phyloP scores from a whole-genome alignment of 2,888 invertebrate species.

The Uloborus plumipes region DNA sequence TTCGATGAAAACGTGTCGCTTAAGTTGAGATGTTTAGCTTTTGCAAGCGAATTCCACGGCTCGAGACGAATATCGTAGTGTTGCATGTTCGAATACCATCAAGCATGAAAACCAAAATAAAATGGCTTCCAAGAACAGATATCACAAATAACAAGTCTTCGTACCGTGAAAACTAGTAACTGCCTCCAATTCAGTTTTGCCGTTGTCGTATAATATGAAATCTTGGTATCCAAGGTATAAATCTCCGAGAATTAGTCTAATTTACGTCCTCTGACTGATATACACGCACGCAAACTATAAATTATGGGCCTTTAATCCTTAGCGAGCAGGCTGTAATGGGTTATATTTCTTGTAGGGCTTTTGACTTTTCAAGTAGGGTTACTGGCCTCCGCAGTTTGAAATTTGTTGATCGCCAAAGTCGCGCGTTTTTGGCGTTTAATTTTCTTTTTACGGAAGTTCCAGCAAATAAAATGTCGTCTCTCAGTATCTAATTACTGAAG shows the following conservation, averaged over 20 bases:
- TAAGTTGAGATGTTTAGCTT: too few species aligned
- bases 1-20: too few species aligned
- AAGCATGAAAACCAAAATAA: constrained; percentile 31
- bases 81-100: constrained; percentile 38
- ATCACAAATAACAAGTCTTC: constrained; percentile 57
- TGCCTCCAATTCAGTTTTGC: constrained; percentile 51
- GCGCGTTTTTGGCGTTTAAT: constrained; percentile 9
- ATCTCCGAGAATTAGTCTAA: constrained; percentile 64
- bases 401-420: constrained; percentile 42
- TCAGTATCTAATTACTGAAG: too few species aligned
- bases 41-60: not conserved
- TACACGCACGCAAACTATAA: constrained; percentile 62
- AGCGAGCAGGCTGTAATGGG: constrained; percentile 59
- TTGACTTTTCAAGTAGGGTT: constrained; percentile 62
- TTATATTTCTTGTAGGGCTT: constrained; percentile 63
- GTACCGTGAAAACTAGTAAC: constrained; percentile 60
- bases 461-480: too few species aligned
- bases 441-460: too few species aligned
- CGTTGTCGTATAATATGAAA: constrained; percentile 63
- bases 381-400: constrained; percentile 50
- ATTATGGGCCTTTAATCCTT: constrained; percentile 62
- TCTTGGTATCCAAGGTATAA: constrained; percentile 59
- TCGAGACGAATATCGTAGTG: constrained; percentile 14
- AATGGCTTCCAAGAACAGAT: constrained; percentile 32
- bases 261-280: constrained; percentile 62